Base-by-base conservation (phyloP, 2,888 invertebrate genomes). In the Amphipoea lucens region DNA sequence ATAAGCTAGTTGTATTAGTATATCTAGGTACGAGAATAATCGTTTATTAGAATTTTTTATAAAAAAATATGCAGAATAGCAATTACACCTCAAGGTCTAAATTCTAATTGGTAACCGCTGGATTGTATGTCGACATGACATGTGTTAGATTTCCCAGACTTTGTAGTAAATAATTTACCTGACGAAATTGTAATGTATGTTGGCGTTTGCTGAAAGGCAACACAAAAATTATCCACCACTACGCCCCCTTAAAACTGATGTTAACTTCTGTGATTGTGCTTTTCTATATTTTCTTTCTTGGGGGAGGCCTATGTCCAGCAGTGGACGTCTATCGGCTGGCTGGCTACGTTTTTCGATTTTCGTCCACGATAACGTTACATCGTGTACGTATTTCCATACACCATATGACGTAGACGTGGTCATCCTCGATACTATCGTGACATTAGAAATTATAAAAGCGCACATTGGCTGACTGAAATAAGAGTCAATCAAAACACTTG, bases 51-150 rank as follows among this genome's bases (percentile, higher is more conserved):
- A 20, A 29, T 45, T 60, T 60, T 42, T 12, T 54, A 76, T 29
- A 54, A 48, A 48, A 48, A 48, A 48, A 48, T 48, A 29, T 57
- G 66, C 71, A 48, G 29, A 54, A 73, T 70, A 60, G 45, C 71
- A 45, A 74, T 78, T 83, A 84, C 71, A 74, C 54, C 36, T 78
- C 80, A 85, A 85, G 78, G 74, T 60, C 73, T 75, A n/a, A 74
- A 67, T 70, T 71, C 36, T 74, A 74, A 74, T 78, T 81, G 45
- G n/a, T 57, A 70, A 57, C 69, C 23, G 60, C 48, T 76, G 62
- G n/a, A 67, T 72, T 42, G 68, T 76, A 29, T 65, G 45, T 69
- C 67, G 77, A 74, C 74, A 81, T 67, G 70, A 77, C 70, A 81
- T 67, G 70, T 81, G 81, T 81, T 76, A 45, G 23, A 66, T 65